Evolutionary conservation across 2,888 invertebrate species (phyloP).

Genomic region (Drosophila neonasuta): DNA sequence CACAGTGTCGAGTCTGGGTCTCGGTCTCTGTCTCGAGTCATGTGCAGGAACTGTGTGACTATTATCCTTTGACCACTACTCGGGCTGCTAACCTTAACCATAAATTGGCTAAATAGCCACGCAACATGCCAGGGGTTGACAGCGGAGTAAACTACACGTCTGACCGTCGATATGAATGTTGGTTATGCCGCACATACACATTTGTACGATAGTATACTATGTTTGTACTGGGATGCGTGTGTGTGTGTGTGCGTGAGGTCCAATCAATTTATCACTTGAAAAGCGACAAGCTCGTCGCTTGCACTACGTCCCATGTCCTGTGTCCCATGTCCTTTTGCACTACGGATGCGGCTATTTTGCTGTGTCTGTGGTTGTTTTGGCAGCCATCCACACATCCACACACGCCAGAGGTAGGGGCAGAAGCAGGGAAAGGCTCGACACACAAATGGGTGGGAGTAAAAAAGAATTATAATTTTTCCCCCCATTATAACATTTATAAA

Average conservation of each 20-base stretch:
- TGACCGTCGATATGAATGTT: conserved; percentile 55
- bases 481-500: conserved; percentile 78
- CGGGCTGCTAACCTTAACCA: conserved; percentile 69
- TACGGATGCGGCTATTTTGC: conserved; percentile 27
- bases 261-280: conserved; percentile 80
- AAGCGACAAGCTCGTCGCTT: conserved; percentile 57
- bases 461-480: conserved; percentile 57
- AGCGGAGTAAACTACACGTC: conserved; percentile 57
- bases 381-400: conserved; percentile 12
- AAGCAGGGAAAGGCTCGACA: neutral
- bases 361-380: conserved; percentile 37
- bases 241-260: conserved; percentile 26
- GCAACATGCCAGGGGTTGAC: conserved; percentile 65
- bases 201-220: conserved; percentile 4
- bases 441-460: neutral
- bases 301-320: conserved; percentile 31
- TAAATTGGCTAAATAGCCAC: conserved; percentile 78
- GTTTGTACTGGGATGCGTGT: conserved; percentile 6
- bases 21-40: conserved; percentile 15
- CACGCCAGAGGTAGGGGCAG: too few relatives aligned
- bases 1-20: neutral
- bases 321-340: conserved; percentile 26
- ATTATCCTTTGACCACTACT: conserved; percentile 78
- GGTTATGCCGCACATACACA: conserved; percentile 30
- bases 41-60: conserved; percentile 53